A percentile compares a stretch with the other conserved stretches of the same genome.
phyloP scores from a whole-genome alignment of 2,888 invertebrate genomes.

The Tetrapedia diversipes region DNA sequence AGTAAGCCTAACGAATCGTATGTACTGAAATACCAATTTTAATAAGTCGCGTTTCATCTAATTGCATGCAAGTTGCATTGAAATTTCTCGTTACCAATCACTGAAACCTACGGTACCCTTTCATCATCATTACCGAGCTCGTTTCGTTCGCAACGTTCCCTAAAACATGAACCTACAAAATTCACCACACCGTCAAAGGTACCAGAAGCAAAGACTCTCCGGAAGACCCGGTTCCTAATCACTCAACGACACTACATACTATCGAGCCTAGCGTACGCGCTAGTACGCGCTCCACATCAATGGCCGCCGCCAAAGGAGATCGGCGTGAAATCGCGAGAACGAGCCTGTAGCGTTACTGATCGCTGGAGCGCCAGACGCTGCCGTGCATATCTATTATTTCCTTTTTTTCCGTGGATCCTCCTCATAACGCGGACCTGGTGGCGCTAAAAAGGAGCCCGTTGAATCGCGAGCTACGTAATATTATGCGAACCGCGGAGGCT shows the following conservation, averaged over 20 bases:
- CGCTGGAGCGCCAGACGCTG: slow-evolving; percentile 51
- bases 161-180: no score
- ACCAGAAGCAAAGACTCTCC: not conserved
- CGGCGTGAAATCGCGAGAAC: slow-evolving; percentile 36
- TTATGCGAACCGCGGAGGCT: slow-evolving; percentile 76
- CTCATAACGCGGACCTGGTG: slow-evolving; percentile 63
- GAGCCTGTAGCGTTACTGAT: slow-evolving; percentile 24
- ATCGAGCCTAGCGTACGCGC: not conserved
- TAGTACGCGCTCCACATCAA: slow-evolving; percentile 19
- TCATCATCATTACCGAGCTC: no score
- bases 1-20: no score
- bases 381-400: slow-evolving; percentile 60
- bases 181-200: not conserved
- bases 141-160: no score
- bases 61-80: no score
- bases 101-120: no score
- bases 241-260: slow-evolving; percentile 32
- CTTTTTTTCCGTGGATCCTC: slow-evolving; percentile 43
- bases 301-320: slow-evolving; percentile 34
- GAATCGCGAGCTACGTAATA: slow-evolving; percentile 77
- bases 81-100: no score
- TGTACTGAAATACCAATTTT: no score
- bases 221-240: slow-evolving; percentile 12
- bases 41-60: no score
- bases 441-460: slow-evolving; percentile 74